Conservation (phyloP, 2,888 invertebrate genomes). For the Helicoverpa assulta region DNA sequence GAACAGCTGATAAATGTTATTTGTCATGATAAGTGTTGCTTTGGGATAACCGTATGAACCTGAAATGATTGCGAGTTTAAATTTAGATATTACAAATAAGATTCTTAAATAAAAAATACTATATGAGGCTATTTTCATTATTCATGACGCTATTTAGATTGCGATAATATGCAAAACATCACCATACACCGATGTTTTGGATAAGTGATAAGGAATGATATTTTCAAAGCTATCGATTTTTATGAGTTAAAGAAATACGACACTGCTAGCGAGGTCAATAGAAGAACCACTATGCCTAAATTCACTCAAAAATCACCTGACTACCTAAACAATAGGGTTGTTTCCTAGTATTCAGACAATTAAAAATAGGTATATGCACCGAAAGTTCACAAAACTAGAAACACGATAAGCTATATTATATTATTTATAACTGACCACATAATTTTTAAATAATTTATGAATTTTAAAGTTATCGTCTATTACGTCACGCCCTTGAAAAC, state of each 20-base stretch:
- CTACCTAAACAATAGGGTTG: too few species aligned
- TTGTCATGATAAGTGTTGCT: slow-evolving; percentile 50
- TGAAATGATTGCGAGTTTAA: slow-evolving; percentile 13
- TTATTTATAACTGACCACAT: too few species aligned
- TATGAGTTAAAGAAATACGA: neutral
- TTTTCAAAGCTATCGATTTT: neutral
- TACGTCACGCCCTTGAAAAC: too few species aligned
- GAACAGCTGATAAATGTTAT: slow-evolving; percentile 36
- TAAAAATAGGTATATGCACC: too few species aligned
- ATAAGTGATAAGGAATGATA: neutral
- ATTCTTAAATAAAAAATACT: neutral
- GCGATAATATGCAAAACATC: neutral
- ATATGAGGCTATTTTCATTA: neutral
- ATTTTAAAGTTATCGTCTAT: too few species aligned
- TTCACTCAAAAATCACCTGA: neutral
- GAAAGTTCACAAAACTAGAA: too few species aligned
- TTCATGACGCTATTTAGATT: neutral
- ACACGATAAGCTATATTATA: too few species aligned
- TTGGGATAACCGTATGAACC: slow-evolving; percentile 34
- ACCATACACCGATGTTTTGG: neutral
- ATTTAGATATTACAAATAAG: slow-evolving; percentile 29
- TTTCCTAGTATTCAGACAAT: too few species aligned
- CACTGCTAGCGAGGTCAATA: neutral
- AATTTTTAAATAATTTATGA: too few species aligned
- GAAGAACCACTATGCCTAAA: too few species aligned